Conservation (phyloP, 2,888 invertebrate genomes). For the Notodonta dromedarius region DNA sequence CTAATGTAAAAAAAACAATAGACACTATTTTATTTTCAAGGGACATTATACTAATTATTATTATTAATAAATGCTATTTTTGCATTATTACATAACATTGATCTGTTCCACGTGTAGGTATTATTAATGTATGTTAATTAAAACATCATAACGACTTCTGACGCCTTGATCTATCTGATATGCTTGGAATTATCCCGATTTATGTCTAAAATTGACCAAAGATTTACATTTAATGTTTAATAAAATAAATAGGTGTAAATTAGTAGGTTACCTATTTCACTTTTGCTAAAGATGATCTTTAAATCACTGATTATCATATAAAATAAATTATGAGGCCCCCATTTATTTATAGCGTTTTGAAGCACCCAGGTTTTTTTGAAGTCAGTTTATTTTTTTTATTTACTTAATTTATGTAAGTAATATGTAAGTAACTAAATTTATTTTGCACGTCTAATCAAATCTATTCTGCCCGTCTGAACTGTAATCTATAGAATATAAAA, state of each 20-base stretch:
- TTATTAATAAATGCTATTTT: slow-evolving; percentile 14
- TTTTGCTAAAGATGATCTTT: too few species aligned
- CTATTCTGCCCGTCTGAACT: slow-evolving; percentile 54
- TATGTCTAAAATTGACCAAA: neutral
- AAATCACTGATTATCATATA: too few species aligned
- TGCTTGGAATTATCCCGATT: neutral
- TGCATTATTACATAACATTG: slow-evolving; percentile 16
- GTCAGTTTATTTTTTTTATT: too few species aligned
- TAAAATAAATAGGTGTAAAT: too few species aligned
- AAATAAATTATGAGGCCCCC: too few species aligned
- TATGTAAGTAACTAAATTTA: slow-evolving; percentile 37
- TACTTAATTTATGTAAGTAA: neutral
- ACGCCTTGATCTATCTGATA: neutral
- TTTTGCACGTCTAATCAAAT: slow-evolving; percentile 49
- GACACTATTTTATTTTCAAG: neutral
- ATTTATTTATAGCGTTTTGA: too few species aligned
- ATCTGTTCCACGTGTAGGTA: slow-evolving; percentile 6
- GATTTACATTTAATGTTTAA: neutral
- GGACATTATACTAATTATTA: slow-evolving; percentile 17
- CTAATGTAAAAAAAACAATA: too few species aligned
- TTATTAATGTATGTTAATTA: slow-evolving; percentile 13
- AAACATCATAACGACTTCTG: slow-evolving; percentile 3
- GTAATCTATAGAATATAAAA: slow-evolving; percentile 52
- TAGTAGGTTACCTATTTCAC: too few species aligned
- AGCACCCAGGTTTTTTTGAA: too few species aligned